Base-by-base conservation (phyloP, 2,888 invertebrate species). In the Argynnis bischoffii region DNA sequence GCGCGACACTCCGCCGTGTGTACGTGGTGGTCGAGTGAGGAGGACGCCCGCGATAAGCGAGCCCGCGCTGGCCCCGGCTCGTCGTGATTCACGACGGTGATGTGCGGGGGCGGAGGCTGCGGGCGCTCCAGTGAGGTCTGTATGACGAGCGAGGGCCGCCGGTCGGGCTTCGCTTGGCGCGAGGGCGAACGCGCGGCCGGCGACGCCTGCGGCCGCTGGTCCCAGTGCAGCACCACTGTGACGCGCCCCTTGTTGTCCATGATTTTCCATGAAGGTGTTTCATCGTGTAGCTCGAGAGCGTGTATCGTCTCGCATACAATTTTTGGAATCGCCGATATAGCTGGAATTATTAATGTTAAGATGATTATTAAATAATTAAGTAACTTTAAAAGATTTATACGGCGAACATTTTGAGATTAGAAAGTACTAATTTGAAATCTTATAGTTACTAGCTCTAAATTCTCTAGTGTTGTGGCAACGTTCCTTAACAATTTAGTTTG, bases 211-310 rank as follows among this genome's bases (percentile, higher is more conserved):
- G 95, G 96, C 80, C 97, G 95, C 94, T 97, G 98, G 94, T 98
- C 98, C 98, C 98, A 98, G 93, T 98, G 98, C 89, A 98, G 94
- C 88, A 98, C 98, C 94, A 98, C 98, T 84, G 98, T 98, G 94
- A 98, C 97, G 89, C 98, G 96, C 89, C 98, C 98, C 94, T 98
- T 97, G 95, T 98, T 98, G 95, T 98, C 98, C 98, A 98, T 98
- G 94, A 98, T 98, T 94, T 98, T 98, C 98, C 98, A 98, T 93
- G 98, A 97, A 87, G 98, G 98, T 89, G 98, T 97, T 93, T 98
- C 98, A 96, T 98, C 97, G 94, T 98, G 98, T 89, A 98, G 94
- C 93, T 98, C 97, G 94, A 98, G 94, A 78, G 98, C 97, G 94
- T 97, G 97, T 89, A 98, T 98, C 86, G 98, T 98, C 94, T 98